These are phyloP conservation scores for Hypolimnas misippus DNA, from an alignment of 2,888 invertebrate species.

Conservation along the genomic window DNA sequence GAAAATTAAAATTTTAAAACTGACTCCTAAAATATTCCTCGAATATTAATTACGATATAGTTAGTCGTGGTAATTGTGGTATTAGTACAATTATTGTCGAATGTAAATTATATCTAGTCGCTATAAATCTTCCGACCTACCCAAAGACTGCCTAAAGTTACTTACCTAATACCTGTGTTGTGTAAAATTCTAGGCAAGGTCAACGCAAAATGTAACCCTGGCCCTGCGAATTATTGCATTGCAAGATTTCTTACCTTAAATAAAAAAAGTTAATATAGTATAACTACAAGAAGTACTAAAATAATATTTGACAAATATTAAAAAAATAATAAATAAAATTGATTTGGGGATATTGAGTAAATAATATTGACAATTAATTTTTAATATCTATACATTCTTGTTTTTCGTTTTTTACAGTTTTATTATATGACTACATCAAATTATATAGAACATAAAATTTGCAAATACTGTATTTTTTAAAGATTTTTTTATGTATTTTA, in stretches of 20 bases:
- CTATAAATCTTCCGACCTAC: conserved; percentile 83
- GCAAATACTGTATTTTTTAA: too few relatives aligned
- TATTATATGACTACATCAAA: too few relatives aligned
- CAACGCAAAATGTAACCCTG: conserved; percentile 59
- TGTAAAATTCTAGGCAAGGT: conserved; percentile 69
- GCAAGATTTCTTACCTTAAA: conserved; percentile 41
- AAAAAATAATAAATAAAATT: too few relatives aligned
- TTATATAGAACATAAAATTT: too few relatives aligned
- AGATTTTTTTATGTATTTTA: too few relatives aligned
- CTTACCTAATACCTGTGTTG: conserved; percentile 73
- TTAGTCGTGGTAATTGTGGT: conserved; percentile 57
- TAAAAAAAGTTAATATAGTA: too few relatives aligned
- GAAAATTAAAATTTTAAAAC: conserved; percentile 1
- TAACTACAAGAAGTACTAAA: too few relatives aligned
- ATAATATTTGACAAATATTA: neutral
- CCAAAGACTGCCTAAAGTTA: conserved; percentile 84
- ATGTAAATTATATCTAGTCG: conserved; percentile 64
- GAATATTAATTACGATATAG: conserved; percentile 54
- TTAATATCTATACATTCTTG: too few relatives aligned
- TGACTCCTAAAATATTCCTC: conserved; percentile 42
- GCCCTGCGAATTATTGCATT: conserved; percentile 68
- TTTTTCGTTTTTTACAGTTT: too few relatives aligned
- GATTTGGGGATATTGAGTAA: too few relatives aligned
- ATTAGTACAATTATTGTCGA: conserved; percentile 48
- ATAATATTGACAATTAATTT: too few relatives aligned